Base-by-base conservation (phyloP, 2,888 invertebrate species). In the Mesorhabditis sp. region DNA sequence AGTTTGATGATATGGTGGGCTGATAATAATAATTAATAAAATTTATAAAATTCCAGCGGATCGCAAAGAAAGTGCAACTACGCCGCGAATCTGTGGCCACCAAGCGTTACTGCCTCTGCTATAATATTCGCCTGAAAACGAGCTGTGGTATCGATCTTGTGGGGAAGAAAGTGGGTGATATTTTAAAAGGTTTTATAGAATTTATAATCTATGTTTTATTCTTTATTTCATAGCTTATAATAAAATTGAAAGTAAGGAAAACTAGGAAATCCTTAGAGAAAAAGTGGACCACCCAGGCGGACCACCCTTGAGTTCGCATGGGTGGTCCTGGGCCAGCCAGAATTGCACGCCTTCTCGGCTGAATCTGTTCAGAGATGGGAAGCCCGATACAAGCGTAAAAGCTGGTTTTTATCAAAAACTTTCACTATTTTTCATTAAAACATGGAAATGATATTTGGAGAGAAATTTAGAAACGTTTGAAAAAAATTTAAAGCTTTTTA, bases 1-100 rank as follows among this genome's bases (percentile, higher is more conserved):
- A 84, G 67, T 84, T 84, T 67, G 84, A 84, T 67, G 84, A 84
- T 65, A 84, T 84, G 84, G 83, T 80, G 63, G 7, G 69, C n/a
- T 2, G 1, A 50, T 50, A 13, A 10, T 45, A 10, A 10, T 13
- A 50, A 44, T 44, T 45, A 10, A 10, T 2, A 50, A 44, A 2
- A 67, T 7, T 44, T 45, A 71, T 13, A 10, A 7, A 10, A 71
- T 67, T 75, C 69, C 63, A 83, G 83, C 76, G 83, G 70, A 82
- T 84, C 4, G 80, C 84, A n/a, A 84, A 84, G 66, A 84, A 84
- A 66, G 84, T 80, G 4, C 82, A 82, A 64, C 73, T 84, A n/a
- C 72, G 84, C n/a, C 71, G 84, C 63, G 84, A 84, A 62, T 80
- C 80, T 0, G 84, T 84, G 41, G 84, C 84, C 6, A 84, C 80